Base-by-base conservation (phyloP, 2,888 invertebrate genomes). In the Eupsilia transversa region DNA sequence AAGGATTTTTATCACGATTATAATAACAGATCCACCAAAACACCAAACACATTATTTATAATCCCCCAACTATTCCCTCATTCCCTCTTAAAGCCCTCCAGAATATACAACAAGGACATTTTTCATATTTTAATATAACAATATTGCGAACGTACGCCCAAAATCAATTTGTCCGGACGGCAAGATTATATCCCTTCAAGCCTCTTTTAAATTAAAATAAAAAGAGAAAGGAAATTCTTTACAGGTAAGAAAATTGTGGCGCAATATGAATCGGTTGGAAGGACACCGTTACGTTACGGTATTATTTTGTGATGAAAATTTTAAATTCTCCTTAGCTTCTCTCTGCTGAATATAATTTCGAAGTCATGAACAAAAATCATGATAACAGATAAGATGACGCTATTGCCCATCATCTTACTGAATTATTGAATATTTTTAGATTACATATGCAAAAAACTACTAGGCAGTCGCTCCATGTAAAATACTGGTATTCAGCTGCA, bases 201-300 rank as follows among this genome's bases (percentile, higher is more conserved):
- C 74, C 69, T 79, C 75, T 75, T 88, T 86, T 86, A 88, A 88
- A 86, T 86, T 82, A 86, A 86, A 87, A 88, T 84, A 82, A 84
- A 79, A 82, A 82, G 81, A 82, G 63, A 77, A 76, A 75, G 49
- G 56, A 60, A 80, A 71, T 76, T 79, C 72, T 86, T 68, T 69
- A 66, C 71, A 81, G 77, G 79, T 78, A 83, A 35, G 70, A 77
- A 73, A 54, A 76, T 72, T 79, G 61, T 82, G 61, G 27, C 66
- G 73, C 66, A 57, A 77, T 80, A 79, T 72, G 74, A 80, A 80
- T 77, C 59, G 68, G 60, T 52, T 66, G 74, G 59, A n/a, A 14
- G 43, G 79, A 76, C 64, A 82, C 64, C 77, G 77, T 46, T 41
- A 33, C 77, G 77, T 46, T 41, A 33, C 4, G n/a, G 27, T 66